Base-by-base conservation (phyloP, 2,113 vertebrate species). In the Protobothrops flavoviridis region DNA sequence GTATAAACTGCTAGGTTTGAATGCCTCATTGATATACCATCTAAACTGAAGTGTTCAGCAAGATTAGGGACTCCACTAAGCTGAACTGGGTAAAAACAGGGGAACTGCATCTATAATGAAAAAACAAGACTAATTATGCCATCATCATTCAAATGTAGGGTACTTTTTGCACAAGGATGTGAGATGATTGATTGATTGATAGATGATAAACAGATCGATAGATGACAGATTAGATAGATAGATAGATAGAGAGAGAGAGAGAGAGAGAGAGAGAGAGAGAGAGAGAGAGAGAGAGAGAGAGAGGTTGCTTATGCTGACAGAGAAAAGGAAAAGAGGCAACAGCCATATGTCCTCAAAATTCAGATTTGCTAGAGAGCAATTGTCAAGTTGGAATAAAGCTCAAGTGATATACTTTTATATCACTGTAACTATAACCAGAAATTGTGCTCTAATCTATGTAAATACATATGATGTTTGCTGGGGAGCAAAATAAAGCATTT, bases 1-100 rank as follows among this genome's bases (percentile, higher is more conserved):
- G 97, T 98, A 97, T 98, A 98, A 98, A 98, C 98, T 97, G 97
- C 97, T 97, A 97, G 96, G 96, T 98, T 97, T 98, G 98, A 98
- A 98, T 97, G 97, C 97, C 97, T 97, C 97, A 97, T 98, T 98
- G 97, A 98, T 98, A 98, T 96, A 97, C 97, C 98, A 97, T 98
- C 98, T 97, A 97, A 98, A 98, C 97, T 97, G 97, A 98, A 98
- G 98, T 97, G 97, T 98, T 98, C 98, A 98, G 97, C 97, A 98
- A 98, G 97, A 98, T 98, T 97, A 98, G 97, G 96, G 97, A 96
- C 97, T 97, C 97, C 97, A 96, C 95, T 91, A 96, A 98, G 97
- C 97, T 96, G 97, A 98, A 98, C 97, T 97, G 96, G 96, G 97
- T 96, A 97, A 97, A 98, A 98, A 98, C 97, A 96, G 95, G 97